Evolutionary conservation across 2,888 invertebrate genomes (phyloP).

Genomic region (Tanaodytes sp.): DNA sequence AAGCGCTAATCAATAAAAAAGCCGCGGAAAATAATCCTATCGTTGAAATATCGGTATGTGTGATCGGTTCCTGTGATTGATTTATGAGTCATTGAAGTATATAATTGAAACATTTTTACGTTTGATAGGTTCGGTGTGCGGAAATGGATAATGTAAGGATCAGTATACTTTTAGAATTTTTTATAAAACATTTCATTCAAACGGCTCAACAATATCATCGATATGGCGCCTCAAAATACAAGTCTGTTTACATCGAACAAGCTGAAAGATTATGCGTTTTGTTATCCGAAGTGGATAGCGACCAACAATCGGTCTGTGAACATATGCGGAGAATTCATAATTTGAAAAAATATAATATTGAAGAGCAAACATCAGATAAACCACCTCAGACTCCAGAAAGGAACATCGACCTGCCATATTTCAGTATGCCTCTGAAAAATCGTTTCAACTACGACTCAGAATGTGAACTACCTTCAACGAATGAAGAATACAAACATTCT

Average conservation of each 20-base stretch:
- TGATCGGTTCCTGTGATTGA: too few species aligned
- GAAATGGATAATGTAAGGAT: conserved; percentile 77
- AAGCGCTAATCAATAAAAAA: conserved; percentile 61
- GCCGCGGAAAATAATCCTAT: conserved; percentile 63
- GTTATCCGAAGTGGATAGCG: conserved; percentile 76
- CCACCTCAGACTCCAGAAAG: conserved; percentile 62
- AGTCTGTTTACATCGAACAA: conserved; percentile 81
- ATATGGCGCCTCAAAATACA: conserved; percentile 78
- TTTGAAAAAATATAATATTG: conserved; percentile 48
- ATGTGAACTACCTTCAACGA: too few species aligned
- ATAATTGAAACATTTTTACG: neutral
- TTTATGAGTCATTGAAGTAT: too few species aligned
- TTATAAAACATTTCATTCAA: conserved; percentile 81
- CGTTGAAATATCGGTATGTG: conserved; percentile 68
- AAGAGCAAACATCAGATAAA: conserved; percentile 31
- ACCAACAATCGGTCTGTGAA: conserved; percentile 75
- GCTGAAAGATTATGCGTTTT: conserved; percentile 79
- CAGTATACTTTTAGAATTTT: conserved; percentile 79
- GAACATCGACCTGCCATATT: conserved; percentile 61
- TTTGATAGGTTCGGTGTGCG: conserved; percentile 68
- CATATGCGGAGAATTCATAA: conserved; percentile 75
- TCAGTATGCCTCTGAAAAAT: conserved; percentile 56
- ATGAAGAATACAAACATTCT: too few species aligned
- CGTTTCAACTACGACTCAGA: conserved; percentile 46
- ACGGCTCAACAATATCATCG: conserved; percentile 80